Conservation (phyloP, 2,888 invertebrate genomes). For the Drosophila falleni region DNA sequence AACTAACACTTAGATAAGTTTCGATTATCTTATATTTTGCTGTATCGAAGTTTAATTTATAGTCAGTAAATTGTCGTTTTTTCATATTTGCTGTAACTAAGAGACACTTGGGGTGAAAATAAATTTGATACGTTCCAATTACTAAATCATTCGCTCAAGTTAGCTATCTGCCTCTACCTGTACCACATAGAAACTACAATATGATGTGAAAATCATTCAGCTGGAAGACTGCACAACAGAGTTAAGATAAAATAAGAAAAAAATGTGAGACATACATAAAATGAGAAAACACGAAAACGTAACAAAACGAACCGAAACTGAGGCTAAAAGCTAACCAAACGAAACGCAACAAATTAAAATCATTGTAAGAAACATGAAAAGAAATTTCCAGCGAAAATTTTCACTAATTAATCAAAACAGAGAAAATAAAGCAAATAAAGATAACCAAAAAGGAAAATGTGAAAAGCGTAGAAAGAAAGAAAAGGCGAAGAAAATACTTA, state of each 20-base stretch:
- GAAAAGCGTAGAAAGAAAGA: background rate
- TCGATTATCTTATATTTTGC: background rate
- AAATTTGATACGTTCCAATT: conserved; percentile 77
- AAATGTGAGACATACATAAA: conserved; percentile 11
- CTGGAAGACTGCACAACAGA: conserved; percentile 80
- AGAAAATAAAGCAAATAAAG: conserved; percentile 3
- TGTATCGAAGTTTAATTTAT: background rate
- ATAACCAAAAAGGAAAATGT: conserved; percentile 4
- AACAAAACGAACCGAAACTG: conserved; percentile 38
- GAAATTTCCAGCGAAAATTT: conserved; percentile 53
- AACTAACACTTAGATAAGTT: background rate
- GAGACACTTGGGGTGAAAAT: conserved; percentile 57
- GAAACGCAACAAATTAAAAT: conserved; percentile 49
- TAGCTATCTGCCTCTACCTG: conserved; percentile 35
- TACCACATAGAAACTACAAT: conserved; percentile 44
- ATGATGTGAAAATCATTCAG: conserved; percentile 76
- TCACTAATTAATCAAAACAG: conserved; percentile 57
- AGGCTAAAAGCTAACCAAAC: conserved; percentile 43
- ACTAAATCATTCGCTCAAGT: conserved; percentile 74
- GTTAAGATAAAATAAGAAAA: conserved; percentile 26
- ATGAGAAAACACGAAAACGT: conserved; percentile 11
- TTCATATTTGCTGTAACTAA: conserved; percentile 3
- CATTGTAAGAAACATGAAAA: conserved; percentile 46
- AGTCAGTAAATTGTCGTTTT: background rate
- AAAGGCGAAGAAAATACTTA: background rate